A percentile compares a stretch with the other conserved stretches of the same genome.
Evolutionary conservation across 2,113 vertebrate species (phyloP).

Genomic region (Todiramphus chloris): DNA sequence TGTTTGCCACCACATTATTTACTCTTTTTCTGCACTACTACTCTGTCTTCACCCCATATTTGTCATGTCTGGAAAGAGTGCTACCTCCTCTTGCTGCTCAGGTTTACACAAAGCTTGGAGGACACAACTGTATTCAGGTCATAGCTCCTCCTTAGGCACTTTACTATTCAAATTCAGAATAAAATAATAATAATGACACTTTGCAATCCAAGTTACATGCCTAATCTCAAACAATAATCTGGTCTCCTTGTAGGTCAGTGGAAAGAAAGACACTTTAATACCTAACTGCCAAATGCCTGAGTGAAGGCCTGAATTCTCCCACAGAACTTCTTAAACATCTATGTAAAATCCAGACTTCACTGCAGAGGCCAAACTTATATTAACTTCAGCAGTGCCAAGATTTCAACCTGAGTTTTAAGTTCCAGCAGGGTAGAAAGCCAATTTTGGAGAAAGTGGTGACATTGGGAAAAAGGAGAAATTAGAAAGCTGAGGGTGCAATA

Average conservation of each 20-base stretch:
- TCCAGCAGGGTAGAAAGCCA: constrained; percentile 14
- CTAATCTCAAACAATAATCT: background rate
- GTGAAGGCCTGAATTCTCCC: background rate
- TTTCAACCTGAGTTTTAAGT: constrained; percentile 3
- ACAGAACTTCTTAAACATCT: constrained; percentile 1
- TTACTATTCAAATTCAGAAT: background rate
- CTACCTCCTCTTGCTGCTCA: background rate
- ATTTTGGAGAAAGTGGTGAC: background rate
- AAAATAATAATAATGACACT: background rate
- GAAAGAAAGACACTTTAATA: background rate
- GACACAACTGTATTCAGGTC: background rate
- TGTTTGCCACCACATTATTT: background rate
- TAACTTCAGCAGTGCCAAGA: background rate
- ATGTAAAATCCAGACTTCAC: constrained; percentile 10
- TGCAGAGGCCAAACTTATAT: constrained; percentile 25
- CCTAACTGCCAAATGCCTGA: background rate
- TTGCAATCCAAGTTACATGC: background rate
- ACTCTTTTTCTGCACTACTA: background rate
- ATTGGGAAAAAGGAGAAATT: background rate
- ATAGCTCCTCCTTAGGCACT: background rate
- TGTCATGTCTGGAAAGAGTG: background rate
- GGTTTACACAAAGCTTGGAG: background rate
- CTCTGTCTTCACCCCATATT: background rate
- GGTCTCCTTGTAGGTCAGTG: background rate
- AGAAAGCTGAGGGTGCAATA: background rate